Percentiles rank a stretch among this genome's conserved stretches.
Conservation (phyloP, 1,140 invertebrate genomes). For the Pinna nobilis region DNA sequence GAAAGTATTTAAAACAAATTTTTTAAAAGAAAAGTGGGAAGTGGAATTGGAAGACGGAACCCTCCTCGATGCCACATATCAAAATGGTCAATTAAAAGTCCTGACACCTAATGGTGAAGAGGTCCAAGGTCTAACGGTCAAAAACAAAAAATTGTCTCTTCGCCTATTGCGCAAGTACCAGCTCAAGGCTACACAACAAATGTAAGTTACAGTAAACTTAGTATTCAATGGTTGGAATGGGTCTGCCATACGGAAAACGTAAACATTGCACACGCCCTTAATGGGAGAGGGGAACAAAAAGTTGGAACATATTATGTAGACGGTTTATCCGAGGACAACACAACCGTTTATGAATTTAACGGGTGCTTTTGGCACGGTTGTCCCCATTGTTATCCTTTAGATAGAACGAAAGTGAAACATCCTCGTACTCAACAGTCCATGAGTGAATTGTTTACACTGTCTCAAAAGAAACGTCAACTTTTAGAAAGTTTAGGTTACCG, state of each 20-base stretch:
- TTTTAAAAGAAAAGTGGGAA: too few relatives aligned
- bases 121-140: too few relatives aligned
- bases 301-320: slow-evolving; percentile 33
- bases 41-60: too few relatives aligned
- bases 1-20: too few relatives aligned
- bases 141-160: too few relatives aligned
- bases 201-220: slow-evolving; percentile 21
- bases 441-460: slow-evolving; percentile 5
- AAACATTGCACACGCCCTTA: slow-evolving; percentile 31
- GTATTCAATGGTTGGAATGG: slow-evolving; percentile 32
- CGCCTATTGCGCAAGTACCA: slow-evolving; percentile 17
- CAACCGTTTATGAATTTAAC: slow-evolving; percentile 43
- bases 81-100: too few relatives aligned
- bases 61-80: too few relatives aligned
- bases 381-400: slow-evolving; percentile 8
- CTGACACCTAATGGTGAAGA: too few relatives aligned
- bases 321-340: slow-evolving; percentile 11
- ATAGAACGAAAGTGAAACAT: neutral
- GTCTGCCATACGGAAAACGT: neutral
- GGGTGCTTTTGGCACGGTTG: slow-evolving; percentile 31
- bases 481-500: slow-evolving; percentile 5
- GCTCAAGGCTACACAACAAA: slow-evolving; percentile 12
- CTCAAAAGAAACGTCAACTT: neutral
- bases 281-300: slow-evolving; percentile 21
- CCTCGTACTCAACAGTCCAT: slow-evolving; percentile 12